These are phyloP conservation scores for Trachelus tabidus DNA, from an alignment of 2,888 invertebrate genomes.

Conservation along the genomic window DNA sequence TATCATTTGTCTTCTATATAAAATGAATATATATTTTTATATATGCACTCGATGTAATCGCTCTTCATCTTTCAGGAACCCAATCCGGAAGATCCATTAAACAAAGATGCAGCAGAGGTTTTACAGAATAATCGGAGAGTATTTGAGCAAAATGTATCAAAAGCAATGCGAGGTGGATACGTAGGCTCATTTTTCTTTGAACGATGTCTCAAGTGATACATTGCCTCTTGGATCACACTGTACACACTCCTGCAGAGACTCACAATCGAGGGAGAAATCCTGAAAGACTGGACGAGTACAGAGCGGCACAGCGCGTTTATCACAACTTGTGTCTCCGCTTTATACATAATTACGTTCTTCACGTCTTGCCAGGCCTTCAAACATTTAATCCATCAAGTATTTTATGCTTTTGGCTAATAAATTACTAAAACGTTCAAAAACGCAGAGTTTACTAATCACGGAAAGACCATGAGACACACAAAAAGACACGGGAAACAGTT, in stretches of 20 bases:
- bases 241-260: slow-evolving; percentile 45
- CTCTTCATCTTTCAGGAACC: slow-evolving; percentile 79
- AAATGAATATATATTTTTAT: slow-evolving; percentile 4
- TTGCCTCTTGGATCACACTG: slow-evolving; percentile 53
- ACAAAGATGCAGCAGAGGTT: slow-evolving; percentile 98
- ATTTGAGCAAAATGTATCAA: slow-evolving; percentile 96
- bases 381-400: slow-evolving; percentile 56
- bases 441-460: slow-evolving; percentile 21
- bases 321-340: slow-evolving; percentile 47
- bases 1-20: neutral
- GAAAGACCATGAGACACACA: neutral
- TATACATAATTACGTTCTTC: slow-evolving; percentile 58
- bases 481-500: too few relatives aligned
- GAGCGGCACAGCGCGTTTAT: slow-evolving; percentile 36
- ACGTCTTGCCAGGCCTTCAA: slow-evolving; percentile 58
- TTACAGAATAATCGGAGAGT: slow-evolving; percentile 92
- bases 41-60: slow-evolving; percentile 14
- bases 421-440: slow-evolving; percentile 20
- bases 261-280: slow-evolving; percentile 41
- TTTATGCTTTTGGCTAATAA: slow-evolving; percentile 54
- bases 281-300: slow-evolving; percentile 39
- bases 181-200: slow-evolving; percentile 96
- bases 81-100: slow-evolving; percentile 97
- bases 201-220: slow-evolving; percentile 91
- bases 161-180: slow-evolving; percentile 96